phyloP scores from a whole-genome alignment of 2,888 invertebrate species.

The Copidosoma aretas region DNA sequence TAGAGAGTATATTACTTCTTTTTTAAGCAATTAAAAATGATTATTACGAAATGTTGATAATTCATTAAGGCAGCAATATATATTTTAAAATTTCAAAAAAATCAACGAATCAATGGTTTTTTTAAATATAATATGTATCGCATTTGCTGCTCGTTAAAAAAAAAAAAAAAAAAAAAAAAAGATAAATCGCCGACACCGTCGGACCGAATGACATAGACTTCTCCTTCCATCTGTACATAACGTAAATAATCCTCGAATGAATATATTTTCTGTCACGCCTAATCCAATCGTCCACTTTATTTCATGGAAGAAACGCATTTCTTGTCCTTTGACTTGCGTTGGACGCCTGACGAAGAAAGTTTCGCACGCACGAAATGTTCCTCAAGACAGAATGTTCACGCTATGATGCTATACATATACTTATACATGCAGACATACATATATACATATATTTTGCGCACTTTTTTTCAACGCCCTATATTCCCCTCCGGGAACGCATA shows the following conservation, averaged over 20 bases:
- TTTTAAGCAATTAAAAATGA: neutral
- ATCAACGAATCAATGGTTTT: too few species aligned
- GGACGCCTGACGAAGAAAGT: neutral
- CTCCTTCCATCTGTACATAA: slow-evolving; percentile 20
- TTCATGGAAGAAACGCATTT: neutral
- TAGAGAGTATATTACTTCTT: neutral
- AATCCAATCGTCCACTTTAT: neutral
- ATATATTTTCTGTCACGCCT: neutral
- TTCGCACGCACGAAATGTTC: neutral
- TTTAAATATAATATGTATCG: too few species aligned
- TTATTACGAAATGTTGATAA: neutral
- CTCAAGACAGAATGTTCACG: neutral
- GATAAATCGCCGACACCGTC: slow-evolving; percentile 13
- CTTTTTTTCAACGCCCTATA: neutral
- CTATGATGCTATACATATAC: neutral
- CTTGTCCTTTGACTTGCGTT: too few species aligned
- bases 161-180: too few species aligned
- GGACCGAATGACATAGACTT: slow-evolving; percentile 19
- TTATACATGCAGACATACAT: too few species aligned
- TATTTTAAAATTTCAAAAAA: too few species aligned
- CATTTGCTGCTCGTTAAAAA: too few species aligned
- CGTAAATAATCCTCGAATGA: neutral
- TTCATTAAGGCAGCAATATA: neutral
- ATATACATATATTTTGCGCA: neutral
- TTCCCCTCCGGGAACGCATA: slow-evolving; percentile 31